Base-by-base conservation (phyloP, 2,888 invertebrate species). In the Plutella xylostella region DNA sequence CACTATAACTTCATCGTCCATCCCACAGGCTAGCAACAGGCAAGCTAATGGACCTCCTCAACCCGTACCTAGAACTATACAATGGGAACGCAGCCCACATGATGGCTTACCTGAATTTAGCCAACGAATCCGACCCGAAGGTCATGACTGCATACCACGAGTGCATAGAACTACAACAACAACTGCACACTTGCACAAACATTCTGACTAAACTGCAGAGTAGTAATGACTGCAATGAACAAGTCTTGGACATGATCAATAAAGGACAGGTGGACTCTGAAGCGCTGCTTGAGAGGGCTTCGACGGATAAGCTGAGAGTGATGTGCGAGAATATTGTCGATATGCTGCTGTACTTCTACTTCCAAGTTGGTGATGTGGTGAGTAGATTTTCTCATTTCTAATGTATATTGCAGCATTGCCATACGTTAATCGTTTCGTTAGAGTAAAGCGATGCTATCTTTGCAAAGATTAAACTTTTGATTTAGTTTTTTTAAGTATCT, bases 101-200 rank as follows among this genome's bases (percentile, higher is more conserved):
- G 87, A 91, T 92, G 62, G 91, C 93, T 19, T 95, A 93, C 65
- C 87, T 95, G 52, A 90, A 88, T 54, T 86, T 88, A 51, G 84
- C 86, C 48, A 87, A 87, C 41, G 88, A 89, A 19, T 73, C 82
- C 1, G 89, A 91, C 46, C 86, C 87, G 1, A 86, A 85, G 56
- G 76, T 82, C 14, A 56, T 73, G 2, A 51, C 70, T 0, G 77
- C 80, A 0, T 80, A 82, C 58, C 69, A 92, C 87, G 95, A 96
- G 75, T 95, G 96, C 62, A 88, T 94, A 57, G 91, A 92, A 55
- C 87, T 96, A 41, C 97, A 97, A 72, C 91, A 93, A 52, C 96
- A 97, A 72, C 73, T 96, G 45, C 97, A 96, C 70, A 88, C 93
- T 0, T 92, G 96, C 31, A 86, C 88, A 43, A 90, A 89, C 60